A percentile compares a stretch with the other conserved stretches of the same genome.
phyloP scores from a whole-genome alignment of 1,140 invertebrate genomes.

The Temnothorax longispinosus region DNA sequence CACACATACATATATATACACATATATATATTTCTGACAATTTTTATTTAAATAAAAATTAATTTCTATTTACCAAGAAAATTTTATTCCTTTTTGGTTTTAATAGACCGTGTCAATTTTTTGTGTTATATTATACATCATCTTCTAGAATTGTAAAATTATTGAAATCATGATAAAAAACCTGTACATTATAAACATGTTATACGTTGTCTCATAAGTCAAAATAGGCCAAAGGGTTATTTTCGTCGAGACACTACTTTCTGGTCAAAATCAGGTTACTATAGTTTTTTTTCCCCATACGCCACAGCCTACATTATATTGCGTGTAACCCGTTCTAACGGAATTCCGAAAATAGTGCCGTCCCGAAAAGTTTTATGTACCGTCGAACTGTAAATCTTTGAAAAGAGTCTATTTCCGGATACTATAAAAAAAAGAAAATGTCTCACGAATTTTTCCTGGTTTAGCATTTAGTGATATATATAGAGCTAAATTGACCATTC shows the following conservation, averaged over 20 bases:
- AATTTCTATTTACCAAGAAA: background rate
- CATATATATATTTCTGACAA: background rate
- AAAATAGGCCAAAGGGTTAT: background rate
- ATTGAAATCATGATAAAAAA: background rate
- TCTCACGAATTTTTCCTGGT: background rate
- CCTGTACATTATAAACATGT: background rate
- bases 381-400: background rate
- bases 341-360: background rate
- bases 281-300: background rate
- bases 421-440: background rate
- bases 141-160: background rate
- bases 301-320: background rate
- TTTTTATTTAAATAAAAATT: background rate
- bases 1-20: background rate
- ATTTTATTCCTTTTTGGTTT: background rate
- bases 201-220: background rate
- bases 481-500: background rate
- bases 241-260: no score
- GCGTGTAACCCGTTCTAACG: background rate
- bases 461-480: no score
- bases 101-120: background rate
- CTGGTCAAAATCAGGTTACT: background rate
- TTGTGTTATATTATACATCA: background rate
- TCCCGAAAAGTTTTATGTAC: background rate
- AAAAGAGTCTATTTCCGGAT: background rate